Evolutionary conservation across 1,140 invertebrate species (phyloP).

Genomic region (Hycleus phaleratus): DNA sequence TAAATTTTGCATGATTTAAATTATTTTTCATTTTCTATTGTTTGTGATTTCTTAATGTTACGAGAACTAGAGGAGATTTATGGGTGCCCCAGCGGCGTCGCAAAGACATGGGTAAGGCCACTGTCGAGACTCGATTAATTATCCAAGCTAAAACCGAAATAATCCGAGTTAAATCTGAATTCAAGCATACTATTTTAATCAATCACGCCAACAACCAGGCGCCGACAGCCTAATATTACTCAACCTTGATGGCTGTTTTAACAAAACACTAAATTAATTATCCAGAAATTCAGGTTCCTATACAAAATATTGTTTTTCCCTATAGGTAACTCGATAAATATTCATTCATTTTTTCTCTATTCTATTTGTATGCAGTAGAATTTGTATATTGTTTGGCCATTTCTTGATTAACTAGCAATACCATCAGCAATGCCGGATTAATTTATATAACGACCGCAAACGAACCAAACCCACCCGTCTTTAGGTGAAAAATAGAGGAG

Average conservation of each 20-base stretch:
- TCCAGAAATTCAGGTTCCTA: not conserved
- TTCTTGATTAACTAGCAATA: not conserved
- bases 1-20: no score
- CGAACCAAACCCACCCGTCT: slow-evolving; percentile 11
- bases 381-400: no score
- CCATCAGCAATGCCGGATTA: slow-evolving; percentile 5
- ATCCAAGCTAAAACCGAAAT: slow-evolving; percentile 1
- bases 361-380: no score
- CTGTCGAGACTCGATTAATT: slow-evolving; percentile 3
- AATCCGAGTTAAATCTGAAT: slow-evolving; percentile 7
- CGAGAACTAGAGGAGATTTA: no score
- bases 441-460: slow-evolving; percentile 12
- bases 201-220: slow-evolving; percentile 9
- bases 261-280: slow-evolving; percentile 11
- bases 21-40: no score
- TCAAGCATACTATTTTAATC: slow-evolving; percentile 9
- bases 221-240: slow-evolving; percentile 7
- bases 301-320: not conserved
- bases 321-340: no score
- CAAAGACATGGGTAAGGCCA: no score
- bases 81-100: no score
- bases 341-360: no score
- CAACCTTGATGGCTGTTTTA: slow-evolving; percentile 8
- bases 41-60: no score
- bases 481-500: slow-evolving; percentile 23